A percentile compares a stretch with the other conserved stretches of the same genome.
Conservation (phyloP, 2,888 invertebrate species). For the Leptinotarsa tumamoca region DNA sequence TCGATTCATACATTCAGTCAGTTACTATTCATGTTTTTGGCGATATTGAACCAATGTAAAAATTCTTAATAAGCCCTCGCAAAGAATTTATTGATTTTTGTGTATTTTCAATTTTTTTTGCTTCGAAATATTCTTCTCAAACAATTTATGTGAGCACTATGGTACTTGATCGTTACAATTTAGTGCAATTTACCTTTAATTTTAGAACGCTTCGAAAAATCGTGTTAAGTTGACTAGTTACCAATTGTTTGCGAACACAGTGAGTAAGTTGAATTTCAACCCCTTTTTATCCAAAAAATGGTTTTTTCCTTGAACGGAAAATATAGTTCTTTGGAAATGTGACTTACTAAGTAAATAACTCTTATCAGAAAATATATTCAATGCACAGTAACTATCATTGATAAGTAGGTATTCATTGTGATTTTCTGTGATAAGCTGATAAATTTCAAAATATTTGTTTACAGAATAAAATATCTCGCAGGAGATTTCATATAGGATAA, state of each 20-base stretch:
- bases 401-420: conserved; percentile 16
- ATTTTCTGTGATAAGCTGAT: conserved; percentile 19
- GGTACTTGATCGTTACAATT: conserved; percentile 42
- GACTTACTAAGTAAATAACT: conserved; percentile 28
- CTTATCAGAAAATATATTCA: conserved; percentile 29
- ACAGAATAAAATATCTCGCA: not conserved
- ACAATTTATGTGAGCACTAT: conserved; percentile 14
- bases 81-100: not conserved
- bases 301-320: not conserved
- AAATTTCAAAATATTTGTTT: conserved; percentile 23
- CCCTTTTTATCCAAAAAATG: conserved; percentile 7
- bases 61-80: too few relatives aligned
- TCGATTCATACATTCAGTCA: too few relatives aligned
- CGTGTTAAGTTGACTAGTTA: conserved; percentile 47
- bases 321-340: conserved; percentile 5
- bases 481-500: not conserved
- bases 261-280: conserved; percentile 27
- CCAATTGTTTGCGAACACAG: conserved; percentile 45
- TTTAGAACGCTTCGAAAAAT: conserved; percentile 41
- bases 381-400: conserved; percentile 26
- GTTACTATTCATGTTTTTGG: too few relatives aligned
- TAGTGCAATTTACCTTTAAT: conserved; percentile 49
- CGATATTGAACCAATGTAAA: too few relatives aligned
- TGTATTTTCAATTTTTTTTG: not conserved
- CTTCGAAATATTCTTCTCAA: not conserved